Conservation (phyloP, 2,888 invertebrate genomes). For the Leptinotarsa haldemani region DNA sequence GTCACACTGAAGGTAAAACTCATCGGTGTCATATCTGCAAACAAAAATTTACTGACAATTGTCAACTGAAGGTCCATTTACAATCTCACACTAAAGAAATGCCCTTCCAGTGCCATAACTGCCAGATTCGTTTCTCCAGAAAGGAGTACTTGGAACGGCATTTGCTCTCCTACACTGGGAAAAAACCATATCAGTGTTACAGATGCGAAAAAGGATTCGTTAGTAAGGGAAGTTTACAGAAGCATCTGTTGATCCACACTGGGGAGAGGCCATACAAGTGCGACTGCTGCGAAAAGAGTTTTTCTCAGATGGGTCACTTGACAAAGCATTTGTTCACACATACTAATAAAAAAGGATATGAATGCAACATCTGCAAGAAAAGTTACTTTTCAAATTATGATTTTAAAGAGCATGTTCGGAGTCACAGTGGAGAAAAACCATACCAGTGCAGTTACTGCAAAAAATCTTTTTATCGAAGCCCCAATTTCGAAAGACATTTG, state of each 20-base stretch:
- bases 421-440: not conserved
- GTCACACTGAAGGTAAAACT: not conserved
- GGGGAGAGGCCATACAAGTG: not conserved
- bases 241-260: not conserved
- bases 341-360: too few relatives aligned
- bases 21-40: not conserved
- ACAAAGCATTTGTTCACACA: not conserved
- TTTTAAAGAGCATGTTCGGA: too few relatives aligned
- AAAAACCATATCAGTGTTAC: not conserved
- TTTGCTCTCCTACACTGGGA: not conserved
- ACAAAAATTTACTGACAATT: not conserved
- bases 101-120: not conserved
- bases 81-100: not conserved
- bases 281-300: not conserved
- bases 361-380: too few relatives aligned
- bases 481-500: not conserved
- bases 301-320: not conserved
- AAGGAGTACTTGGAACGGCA: not conserved
- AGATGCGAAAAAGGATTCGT: not conserved
- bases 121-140: not conserved
- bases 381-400: too few relatives aligned
- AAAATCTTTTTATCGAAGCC: not conserved
- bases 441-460: not conserved
- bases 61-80: not conserved
- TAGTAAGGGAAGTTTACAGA: not conserved